Conservation (phyloP, 2,888 invertebrate genomes). For the Acronicta alni region DNA sequence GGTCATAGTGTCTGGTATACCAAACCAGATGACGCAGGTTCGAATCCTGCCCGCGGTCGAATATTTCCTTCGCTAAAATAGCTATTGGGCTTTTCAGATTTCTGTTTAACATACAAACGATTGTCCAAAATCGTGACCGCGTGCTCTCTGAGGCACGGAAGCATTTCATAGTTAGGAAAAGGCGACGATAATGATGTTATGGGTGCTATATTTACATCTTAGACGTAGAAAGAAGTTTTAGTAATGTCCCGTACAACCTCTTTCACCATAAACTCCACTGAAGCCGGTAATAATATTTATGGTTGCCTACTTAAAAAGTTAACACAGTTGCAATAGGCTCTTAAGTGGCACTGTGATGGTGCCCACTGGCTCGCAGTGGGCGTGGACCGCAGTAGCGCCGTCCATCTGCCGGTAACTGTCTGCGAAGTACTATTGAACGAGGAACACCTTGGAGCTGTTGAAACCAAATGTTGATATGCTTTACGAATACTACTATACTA, state of each 20-base stretch:
- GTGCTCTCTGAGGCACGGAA: too few relatives aligned
- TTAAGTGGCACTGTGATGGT: slow-evolving; percentile 24
- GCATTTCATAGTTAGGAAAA: too few relatives aligned
- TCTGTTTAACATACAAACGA: too few relatives aligned
- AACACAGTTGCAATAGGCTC: slow-evolving; percentile 28
- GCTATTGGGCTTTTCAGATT: too few relatives aligned
- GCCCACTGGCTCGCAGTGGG: slow-evolving; percentile 47
- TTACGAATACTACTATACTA: background rate
- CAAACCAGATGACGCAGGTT: too few relatives aligned
- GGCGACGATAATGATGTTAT: too few relatives aligned
- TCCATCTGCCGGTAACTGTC: slow-evolving; percentile 76
- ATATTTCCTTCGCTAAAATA: too few relatives aligned
- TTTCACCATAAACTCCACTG: background rate
- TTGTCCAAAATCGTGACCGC: too few relatives aligned
- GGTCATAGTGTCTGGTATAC: too few relatives aligned
- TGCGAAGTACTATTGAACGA: slow-evolving; percentile 42
- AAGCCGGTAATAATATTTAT: slow-evolving; percentile 1
- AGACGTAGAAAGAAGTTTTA: background rate
- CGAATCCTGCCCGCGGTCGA: too few relatives aligned
- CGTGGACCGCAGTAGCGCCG: slow-evolving; percentile 70
- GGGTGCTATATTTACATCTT: too few relatives aligned
- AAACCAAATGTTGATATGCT: background rate
- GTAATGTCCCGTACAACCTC: background rate
- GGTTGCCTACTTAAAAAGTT: slow-evolving; percentile 19
- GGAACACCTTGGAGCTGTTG: slow-evolving; percentile 31